These are phyloP conservation scores for Drosophila quinaria DNA, from an alignment of 2,888 invertebrate species.

Conservation along the genomic window DNA sequence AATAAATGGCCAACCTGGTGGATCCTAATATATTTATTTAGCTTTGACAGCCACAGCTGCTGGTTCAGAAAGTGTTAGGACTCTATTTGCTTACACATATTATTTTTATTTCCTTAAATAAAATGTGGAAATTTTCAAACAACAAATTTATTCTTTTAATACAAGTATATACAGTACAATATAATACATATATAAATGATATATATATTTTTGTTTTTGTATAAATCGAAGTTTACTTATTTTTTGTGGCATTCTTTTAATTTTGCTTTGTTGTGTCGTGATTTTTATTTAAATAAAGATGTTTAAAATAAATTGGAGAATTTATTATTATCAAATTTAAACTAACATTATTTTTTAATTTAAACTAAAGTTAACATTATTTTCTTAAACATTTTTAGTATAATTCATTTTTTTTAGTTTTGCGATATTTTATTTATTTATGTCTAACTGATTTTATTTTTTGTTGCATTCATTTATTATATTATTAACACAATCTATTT, in stretches of 20 bases:
- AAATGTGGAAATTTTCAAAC: constrained; percentile 70
- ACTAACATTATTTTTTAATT: too few species aligned
- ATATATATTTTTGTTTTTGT: not conserved
- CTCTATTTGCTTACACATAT: not conserved
- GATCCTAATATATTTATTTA: constrained; percentile 1
- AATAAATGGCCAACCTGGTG: constrained; percentile 34
- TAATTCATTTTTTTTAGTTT: not conserved
- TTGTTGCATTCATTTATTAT: not conserved
- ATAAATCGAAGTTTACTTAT: not conserved
- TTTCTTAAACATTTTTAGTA: too few species aligned
- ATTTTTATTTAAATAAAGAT: constrained; percentile 12
- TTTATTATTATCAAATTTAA: too few species aligned
- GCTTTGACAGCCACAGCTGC: constrained; percentile 9
- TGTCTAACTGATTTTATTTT: not conserved
- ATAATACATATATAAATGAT: not conserved
- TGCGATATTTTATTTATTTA: not conserved
- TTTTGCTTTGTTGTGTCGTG: constrained; percentile 11
- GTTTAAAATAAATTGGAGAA: not conserved
- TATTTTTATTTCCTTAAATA: constrained; percentile 34
- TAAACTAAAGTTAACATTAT: too few species aligned
- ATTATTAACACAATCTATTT: constrained; percentile 26
- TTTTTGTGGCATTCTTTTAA: not conserved
- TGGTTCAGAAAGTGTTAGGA: constrained; percentile 8
- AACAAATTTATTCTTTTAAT: not conserved
- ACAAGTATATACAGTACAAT: too few species aligned